phyloP scores from a whole-genome alignment of 2,888 invertebrate species.

The Altica lythri region DNA sequence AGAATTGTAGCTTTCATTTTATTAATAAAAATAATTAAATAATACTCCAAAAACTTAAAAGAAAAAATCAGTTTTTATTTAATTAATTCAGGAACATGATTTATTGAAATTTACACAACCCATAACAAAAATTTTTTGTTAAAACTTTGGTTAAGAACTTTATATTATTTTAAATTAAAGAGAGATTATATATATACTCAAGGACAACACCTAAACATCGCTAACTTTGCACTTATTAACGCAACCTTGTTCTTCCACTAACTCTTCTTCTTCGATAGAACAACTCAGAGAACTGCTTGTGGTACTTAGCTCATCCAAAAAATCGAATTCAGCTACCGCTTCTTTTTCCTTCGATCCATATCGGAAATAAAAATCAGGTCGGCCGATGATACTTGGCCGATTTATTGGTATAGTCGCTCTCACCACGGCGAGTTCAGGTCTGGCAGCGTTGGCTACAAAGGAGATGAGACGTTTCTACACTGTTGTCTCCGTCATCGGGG shows the following conservation, averaged over 20 bases:
- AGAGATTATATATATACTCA: too few species aligned
- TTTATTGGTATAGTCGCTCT: constrained; percentile 60
- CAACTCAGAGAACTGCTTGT: constrained; percentile 48
- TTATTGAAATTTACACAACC: too few species aligned
- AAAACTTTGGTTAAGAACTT: too few species aligned
- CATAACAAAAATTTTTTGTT: too few species aligned
- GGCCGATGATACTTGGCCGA: constrained; percentile 75
- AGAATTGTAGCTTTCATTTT: too few species aligned
- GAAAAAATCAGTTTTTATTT: too few species aligned
- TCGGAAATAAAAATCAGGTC: constrained; percentile 77
- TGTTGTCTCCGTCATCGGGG: constrained; percentile 57
- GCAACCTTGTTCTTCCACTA: constrained; percentile 26
- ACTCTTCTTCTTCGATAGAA: constrained; percentile 46
- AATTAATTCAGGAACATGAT: too few species aligned
- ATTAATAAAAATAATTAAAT: too few species aligned
- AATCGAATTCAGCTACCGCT: constrained; percentile 80
- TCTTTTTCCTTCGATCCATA: constrained; percentile 78
- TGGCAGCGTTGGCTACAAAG: constrained; percentile 66
- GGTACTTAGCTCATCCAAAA: constrained; percentile 69
- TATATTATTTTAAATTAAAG: too few species aligned
- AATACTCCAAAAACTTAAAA: too few species aligned
- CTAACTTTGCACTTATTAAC: constrained; percentile 36
- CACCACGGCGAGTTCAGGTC: constrained; percentile 62
- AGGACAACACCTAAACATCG: constrained; percentile 42
- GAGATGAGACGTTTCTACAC: constrained; percentile 45